A percentile compares a stretch with the other conserved stretches of the same genome.
Conservation (phyloP, 2,113 vertebrate genomes). For the Nanorana parkeri region DNA sequence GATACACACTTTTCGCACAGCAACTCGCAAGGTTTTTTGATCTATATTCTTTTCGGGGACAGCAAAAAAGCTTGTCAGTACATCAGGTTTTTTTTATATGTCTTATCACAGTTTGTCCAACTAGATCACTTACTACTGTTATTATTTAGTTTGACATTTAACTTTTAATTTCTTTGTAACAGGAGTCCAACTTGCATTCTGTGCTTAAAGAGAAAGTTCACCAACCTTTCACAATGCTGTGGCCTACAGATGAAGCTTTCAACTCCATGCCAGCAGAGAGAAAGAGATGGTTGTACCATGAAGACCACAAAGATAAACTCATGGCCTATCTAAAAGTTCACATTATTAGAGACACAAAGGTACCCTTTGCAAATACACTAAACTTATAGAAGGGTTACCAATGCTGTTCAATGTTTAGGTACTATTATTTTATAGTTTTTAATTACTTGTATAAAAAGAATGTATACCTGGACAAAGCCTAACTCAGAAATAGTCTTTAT, state of each 20-base stretch:
- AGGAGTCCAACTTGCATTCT: conserved; percentile 81
- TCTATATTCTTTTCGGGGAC: too few species aligned
- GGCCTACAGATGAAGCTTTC: conserved; percentile 87
- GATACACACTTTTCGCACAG: too few species aligned
- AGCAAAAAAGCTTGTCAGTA: too few species aligned
- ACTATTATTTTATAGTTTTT: not conserved
- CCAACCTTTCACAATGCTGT: conserved; percentile 89
- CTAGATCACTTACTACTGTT: too few species aligned
- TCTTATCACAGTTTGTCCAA: too few species aligned
- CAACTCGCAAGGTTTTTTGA: too few species aligned
- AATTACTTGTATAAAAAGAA: not conserved
- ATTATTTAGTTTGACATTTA: not conserved
- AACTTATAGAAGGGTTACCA: not conserved
- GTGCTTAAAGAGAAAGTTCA: conserved; percentile 73
- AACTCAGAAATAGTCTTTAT: too few species aligned
- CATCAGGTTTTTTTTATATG: too few species aligned
- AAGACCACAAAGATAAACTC: conserved; percentile 81
- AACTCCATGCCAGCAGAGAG: conserved; percentile 72
- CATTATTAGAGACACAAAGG: conserved; percentile 79
- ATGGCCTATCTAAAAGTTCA: conserved; percentile 84
- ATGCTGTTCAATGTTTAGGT: not conserved
- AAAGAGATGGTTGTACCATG: conserved; percentile 83
- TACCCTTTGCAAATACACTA: conserved; percentile 58
- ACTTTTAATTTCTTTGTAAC: conserved; percentile 35
- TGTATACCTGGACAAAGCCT: too few species aligned